Conservation (phyloP, 2,113 vertebrate species). For the Rhinolophus sinicus region DNA sequence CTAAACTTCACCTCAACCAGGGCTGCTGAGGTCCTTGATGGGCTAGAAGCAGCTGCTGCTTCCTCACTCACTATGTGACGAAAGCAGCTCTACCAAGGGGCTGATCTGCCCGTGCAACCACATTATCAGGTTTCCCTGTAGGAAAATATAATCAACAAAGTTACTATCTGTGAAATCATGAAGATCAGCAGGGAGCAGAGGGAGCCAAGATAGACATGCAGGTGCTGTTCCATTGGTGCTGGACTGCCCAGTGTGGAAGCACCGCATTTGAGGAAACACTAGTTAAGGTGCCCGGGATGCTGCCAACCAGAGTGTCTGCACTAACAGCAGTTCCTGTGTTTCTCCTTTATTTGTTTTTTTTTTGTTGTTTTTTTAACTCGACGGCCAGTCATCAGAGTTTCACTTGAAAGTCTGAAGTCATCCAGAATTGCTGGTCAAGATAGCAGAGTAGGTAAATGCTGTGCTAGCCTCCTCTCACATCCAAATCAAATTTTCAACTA, state of each 20-base stretch:
- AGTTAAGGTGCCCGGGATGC: not conserved
- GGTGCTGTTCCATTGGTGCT: rapidly evolving
- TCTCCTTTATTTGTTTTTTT: not conserved
- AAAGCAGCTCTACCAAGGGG: not conserved
- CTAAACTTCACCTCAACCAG: not conserved
- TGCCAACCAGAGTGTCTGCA: not conserved
- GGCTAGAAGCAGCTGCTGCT: not conserved
- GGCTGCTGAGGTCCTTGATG: not conserved
- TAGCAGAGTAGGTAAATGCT: no score
- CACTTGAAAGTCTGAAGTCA: not conserved
- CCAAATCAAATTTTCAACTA: no score
- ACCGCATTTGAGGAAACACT: not conserved
- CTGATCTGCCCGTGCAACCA: not conserved
- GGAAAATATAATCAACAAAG: not conserved
- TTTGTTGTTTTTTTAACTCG: not conserved
- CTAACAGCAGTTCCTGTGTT: not conserved
- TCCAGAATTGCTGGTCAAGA: no score
- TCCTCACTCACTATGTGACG: not conserved
- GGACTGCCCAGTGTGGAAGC: not conserved
- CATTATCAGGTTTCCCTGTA: not conserved
- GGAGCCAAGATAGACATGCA: not conserved
- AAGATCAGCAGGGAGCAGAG: not conserved
- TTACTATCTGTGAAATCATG: not conserved
- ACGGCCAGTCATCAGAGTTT: not conserved
- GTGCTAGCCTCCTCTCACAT: no score